A percentile compares a stretch with the other conserved stretches of the same genome.
Conservation (phyloP, 2,113 vertebrate genomes). For the zebrafish (Danio rerio) region GRCz12tu NC_133180.1:45728501-45729000, state of each 20-base stretch:
- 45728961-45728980: too few species aligned
- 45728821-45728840: background rate
- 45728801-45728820: background rate
- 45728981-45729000: too few species aligned
- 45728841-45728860: background rate
- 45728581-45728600: background rate
- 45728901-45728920: too few species aligned
- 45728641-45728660: background rate
- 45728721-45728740: slow-evolving; percentile 22
- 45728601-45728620: background rate
- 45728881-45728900: too few species aligned
- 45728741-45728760: slow-evolving; percentile 32
- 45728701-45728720: background rate
- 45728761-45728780: background rate
- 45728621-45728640: too few species aligned
- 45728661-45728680: background rate
- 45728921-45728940: too few species aligned
- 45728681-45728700: slow-evolving; percentile 13
- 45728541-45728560: background rate
- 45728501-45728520: background rate
- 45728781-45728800: background rate
- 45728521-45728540: background rate
- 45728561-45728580: background rate
- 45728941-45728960: too few species aligned
- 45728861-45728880: background rate